Conservation (phyloP, 1,140 invertebrate species). For the Drosophila setifemur region DNA sequence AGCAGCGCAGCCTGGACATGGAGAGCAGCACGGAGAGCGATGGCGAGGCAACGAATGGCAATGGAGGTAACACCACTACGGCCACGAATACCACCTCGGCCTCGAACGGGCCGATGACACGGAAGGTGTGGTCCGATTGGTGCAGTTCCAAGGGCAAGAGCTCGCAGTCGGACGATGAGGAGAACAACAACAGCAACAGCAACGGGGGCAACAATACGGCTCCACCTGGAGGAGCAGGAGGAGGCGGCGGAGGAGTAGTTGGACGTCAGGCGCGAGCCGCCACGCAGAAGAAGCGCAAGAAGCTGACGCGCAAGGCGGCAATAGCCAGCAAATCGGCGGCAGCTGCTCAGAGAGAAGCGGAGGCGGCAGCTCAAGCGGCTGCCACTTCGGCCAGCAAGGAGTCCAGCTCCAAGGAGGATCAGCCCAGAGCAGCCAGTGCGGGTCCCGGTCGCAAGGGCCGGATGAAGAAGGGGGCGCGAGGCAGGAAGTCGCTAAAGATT, state of each 20-base stretch:
- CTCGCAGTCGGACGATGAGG: constrained; percentile 84
- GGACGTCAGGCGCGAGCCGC: constrained; percentile 61
- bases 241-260: constrained; percentile 4
- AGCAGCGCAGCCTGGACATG: constrained; percentile 69
- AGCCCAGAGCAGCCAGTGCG: constrained; percentile 26
- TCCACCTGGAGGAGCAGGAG: neutral
- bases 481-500: constrained; percentile 84
- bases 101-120: constrained; percentile 84
- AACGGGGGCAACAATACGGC: constrained; percentile 42
- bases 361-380: constrained; percentile 58
- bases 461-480: constrained; percentile 67
- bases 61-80: constrained; percentile 84
- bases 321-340: constrained; percentile 80
- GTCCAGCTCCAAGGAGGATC: constrained; percentile 65
- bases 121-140: constrained; percentile 90
- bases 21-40: constrained; percentile 82
- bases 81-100: constrained; percentile 83
- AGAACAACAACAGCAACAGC: constrained; percentile 81
- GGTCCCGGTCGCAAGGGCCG: constrained; percentile 73
- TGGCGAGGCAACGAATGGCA: constrained; percentile 83
- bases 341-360: constrained; percentile 71
- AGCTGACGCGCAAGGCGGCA: constrained; percentile 76
- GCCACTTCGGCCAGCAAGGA: constrained; percentile 59
- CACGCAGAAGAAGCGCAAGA: constrained; percentile 79
- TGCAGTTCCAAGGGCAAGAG: constrained; percentile 85